phyloP scores from a whole-genome alignment of 1,140 invertebrate genomes.

The Macrotrachela quadricornifera region DNA sequence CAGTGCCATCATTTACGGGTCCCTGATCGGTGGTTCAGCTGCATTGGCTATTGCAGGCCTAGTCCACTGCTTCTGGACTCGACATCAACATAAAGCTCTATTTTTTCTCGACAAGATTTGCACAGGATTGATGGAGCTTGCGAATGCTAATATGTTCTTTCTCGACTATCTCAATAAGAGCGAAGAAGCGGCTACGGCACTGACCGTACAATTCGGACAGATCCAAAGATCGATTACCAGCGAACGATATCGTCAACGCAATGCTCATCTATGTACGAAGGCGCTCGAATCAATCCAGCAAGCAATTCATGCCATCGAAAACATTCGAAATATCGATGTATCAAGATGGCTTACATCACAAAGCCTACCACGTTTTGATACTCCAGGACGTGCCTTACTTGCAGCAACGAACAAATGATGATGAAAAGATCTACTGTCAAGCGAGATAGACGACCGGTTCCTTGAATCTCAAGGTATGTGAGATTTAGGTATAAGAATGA shows the following conservation, averaged over 20 bases:
- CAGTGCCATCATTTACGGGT: not conserved
- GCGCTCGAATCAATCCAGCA: not conserved
- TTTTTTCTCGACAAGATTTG: constrained; percentile 1
- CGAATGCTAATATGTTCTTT: constrained; percentile 2
- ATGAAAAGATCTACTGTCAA: too few relatives aligned
- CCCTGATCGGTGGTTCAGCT: not conserved
- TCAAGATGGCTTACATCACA: not conserved
- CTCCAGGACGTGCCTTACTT: too few relatives aligned
- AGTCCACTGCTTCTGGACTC: not conserved
- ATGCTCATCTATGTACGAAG: not conserved
- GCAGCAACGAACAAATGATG: too few relatives aligned
- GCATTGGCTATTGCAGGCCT: not conserved
- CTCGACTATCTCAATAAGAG: constrained; percentile 7
- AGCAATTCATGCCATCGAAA: not conserved
- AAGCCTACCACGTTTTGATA: too few relatives aligned
- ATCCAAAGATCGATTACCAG: constrained; percentile 1
- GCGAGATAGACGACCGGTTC: too few relatives aligned
- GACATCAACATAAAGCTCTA: constrained; percentile 5
- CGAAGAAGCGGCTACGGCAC: not conserved
- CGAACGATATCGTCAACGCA: not conserved
- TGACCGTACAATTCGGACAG: not conserved
- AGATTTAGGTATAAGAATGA: too few relatives aligned
- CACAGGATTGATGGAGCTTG: not conserved
- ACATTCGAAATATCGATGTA: constrained; percentile 4
- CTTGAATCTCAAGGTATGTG: too few relatives aligned